Conservation (phyloP, 2,888 invertebrate species). For the Erebia ligea region DNA sequence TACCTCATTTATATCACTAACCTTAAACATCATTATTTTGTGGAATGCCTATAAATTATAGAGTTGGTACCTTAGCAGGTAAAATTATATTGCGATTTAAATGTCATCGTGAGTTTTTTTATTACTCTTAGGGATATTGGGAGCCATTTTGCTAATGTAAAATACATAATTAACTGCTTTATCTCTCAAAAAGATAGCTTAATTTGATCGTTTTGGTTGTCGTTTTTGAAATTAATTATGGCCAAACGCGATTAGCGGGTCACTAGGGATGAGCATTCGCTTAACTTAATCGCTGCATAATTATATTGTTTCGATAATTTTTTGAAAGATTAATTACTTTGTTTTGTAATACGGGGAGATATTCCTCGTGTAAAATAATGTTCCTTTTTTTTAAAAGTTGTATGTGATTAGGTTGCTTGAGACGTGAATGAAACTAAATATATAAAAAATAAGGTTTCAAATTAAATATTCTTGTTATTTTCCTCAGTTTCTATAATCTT, state of each 20-base stretch:
- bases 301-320: constrained; percentile 27
- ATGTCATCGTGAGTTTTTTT: constrained; percentile 62
- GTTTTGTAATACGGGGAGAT: not conserved
- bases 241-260: constrained; percentile 52
- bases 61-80: constrained; percentile 9
- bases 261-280: constrained; percentile 40
- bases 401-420: too few species aligned
- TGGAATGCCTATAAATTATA: constrained; percentile 8
- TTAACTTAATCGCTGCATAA: constrained; percentile 28
- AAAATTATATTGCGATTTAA: constrained; percentile 44
- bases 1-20: too few species aligned
- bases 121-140: constrained; percentile 60
- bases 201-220: constrained; percentile 64
- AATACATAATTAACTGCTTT: constrained; percentile 72
- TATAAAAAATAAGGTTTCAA: too few species aligned
- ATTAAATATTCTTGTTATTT: too few species aligned
- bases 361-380: not conserved
- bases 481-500: too few species aligned
- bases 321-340: constrained; percentile 24
- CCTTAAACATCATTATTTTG: not conserved
- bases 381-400: not conserved
- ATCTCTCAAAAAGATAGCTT: constrained; percentile 71
- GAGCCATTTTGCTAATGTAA: constrained; percentile 73
- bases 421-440: too few species aligned
- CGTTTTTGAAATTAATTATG: constrained; percentile 56